Percentiles rank a stretch among this genome's conserved stretches.
Evolutionary conservation across 2,888 invertebrate species (phyloP).

Genomic region (Cordylochernes scorpioides): DNA sequence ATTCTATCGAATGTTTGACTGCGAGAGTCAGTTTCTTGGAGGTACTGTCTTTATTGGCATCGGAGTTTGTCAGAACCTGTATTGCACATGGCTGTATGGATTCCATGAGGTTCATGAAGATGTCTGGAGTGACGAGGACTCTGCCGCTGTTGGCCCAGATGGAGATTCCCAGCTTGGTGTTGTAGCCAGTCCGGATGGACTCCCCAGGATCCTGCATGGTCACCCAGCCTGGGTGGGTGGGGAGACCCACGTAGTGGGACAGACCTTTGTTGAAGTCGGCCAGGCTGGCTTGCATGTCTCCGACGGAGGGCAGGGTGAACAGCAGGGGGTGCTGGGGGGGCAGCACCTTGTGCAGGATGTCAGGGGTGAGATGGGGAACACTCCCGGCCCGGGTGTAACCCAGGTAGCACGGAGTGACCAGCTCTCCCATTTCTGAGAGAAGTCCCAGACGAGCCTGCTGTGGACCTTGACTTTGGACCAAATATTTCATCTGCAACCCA

Average conservation of each 20-base stretch:
- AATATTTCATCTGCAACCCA: constrained; percentile 59
- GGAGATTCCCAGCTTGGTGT: constrained; percentile 39
- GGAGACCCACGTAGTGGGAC: constrained; percentile 38
- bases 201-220: constrained; percentile 43
- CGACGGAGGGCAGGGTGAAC: constrained; percentile 40
- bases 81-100: constrained; percentile 51
- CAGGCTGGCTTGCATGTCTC: constrained; percentile 36
- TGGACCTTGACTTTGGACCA: constrained; percentile 24
- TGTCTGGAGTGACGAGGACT: constrained; percentile 32
- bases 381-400: constrained; percentile 56
- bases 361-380: constrained; percentile 41
- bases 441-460: constrained; percentile 24
- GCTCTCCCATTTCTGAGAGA: constrained; percentile 26
- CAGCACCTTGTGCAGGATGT: constrained; percentile 19
- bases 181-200: constrained; percentile 37
- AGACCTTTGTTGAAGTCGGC: constrained; percentile 35
- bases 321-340: constrained; percentile 33
- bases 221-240: constrained; percentile 27
- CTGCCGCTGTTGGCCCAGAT: constrained; percentile 54
- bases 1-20: constrained; percentile 35
- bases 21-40: constrained; percentile 43
- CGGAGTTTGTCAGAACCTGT: constrained; percentile 49
- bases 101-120: constrained; percentile 50
- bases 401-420: constrained; percentile 46
- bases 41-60: constrained; percentile 36